A percentile compares a stretch with the other conserved stretches of the same genome.
These are phyloP conservation scores for Adelognathus sp. DNA, from an alignment of 2,888 invertebrate species.

Conservation along the genomic window DNA sequence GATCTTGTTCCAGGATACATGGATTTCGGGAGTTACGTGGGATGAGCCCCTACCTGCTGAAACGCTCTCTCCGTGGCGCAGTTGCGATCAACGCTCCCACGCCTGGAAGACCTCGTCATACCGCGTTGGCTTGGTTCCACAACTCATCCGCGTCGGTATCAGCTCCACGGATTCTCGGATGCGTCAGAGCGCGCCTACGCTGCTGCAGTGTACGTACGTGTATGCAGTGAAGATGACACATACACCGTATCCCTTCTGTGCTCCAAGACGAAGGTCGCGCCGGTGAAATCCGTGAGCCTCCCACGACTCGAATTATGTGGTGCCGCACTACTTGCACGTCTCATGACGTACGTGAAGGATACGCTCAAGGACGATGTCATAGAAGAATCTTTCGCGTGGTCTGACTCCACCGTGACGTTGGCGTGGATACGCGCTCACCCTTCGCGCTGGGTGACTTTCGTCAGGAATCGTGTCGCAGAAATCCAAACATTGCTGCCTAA, in stretches of 20 bases:
- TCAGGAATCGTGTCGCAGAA: slow-evolving; percentile 1
- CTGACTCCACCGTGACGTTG: not conserved
- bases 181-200: not conserved
- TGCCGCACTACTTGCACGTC: not conserved
- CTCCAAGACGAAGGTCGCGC: not conserved
- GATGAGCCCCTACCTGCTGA: not conserved
- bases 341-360: not conserved
- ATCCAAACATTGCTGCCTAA: not conserved
- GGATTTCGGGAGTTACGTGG: not conserved
- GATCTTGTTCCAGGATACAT: not conserved
- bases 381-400: not conserved
- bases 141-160: not conserved
- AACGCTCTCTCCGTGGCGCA: not conserved
- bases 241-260: not conserved
- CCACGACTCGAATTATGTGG: slow-evolving; percentile 3
- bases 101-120: not conserved
- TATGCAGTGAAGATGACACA: not conserved
- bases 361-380: not conserved
- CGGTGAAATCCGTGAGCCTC: not conserved
- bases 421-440: not conserved
- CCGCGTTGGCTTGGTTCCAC: not conserved
- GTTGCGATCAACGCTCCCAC: not conserved
- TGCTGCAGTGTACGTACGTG: not conserved
- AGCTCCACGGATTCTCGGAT: slow-evolving; percentile 3
- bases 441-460: slow-evolving; percentile 3